A percentile compares a stretch with the other conserved stretches of the same genome.
Evolutionary conservation across 2,113 vertebrate species (phyloP).

Genomic region (Cephalopterus ornatus): DNA sequence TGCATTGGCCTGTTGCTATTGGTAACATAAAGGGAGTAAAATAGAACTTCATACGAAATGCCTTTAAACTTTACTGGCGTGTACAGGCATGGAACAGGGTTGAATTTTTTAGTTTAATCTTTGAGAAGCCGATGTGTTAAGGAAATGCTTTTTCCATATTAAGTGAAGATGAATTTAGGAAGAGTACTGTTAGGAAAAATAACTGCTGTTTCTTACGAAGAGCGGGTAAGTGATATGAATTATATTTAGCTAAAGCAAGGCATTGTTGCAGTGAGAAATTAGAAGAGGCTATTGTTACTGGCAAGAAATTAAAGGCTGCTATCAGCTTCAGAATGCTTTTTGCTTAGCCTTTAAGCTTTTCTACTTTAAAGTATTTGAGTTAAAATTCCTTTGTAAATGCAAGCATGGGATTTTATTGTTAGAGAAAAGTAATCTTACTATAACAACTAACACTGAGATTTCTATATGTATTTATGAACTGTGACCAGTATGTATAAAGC

Average conservation of each 20-base stretch:
- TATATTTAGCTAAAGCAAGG: constrained; percentile 24
- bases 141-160: constrained; percentile 45
- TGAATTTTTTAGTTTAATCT: constrained; percentile 17
- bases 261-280: not conserved
- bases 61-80: constrained; percentile 79
- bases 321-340: constrained; percentile 4
- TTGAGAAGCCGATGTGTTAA: constrained; percentile 29
- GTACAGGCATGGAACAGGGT: constrained; percentile 77
- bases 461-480: not conserved
- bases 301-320: constrained; percentile 25
- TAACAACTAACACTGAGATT: not conserved
- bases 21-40: constrained; percentile 73
- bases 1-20: constrained; percentile 77
- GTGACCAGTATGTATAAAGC: not conserved
- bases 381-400: not conserved
- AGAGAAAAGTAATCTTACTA: not conserved
- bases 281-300: constrained; percentile 27
- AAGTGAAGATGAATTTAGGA: constrained; percentile 74
- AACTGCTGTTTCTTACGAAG: constrained; percentile 51
- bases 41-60: constrained; percentile 71
- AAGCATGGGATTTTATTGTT: not conserved
- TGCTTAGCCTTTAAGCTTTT: constrained; percentile 8
- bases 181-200: constrained; percentile 68
- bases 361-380: not conserved
- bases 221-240: constrained; percentile 71